Base-by-base conservation (phyloP, 92 coral and sea anemone species). In the Hydrozoanthus gracilis region DNA sequence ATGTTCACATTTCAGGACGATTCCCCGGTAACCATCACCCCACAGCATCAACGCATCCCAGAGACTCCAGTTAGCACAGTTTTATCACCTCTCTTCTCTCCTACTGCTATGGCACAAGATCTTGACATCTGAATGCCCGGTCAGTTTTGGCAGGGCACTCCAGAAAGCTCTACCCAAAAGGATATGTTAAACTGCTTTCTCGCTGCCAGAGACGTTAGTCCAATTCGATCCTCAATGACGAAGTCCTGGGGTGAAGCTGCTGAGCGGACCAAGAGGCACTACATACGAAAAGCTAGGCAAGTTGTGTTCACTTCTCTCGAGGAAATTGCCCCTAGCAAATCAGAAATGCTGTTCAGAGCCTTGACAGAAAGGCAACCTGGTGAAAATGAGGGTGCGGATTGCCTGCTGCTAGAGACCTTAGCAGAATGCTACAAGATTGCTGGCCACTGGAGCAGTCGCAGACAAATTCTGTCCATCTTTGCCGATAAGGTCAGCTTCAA, bases 191-290 rank as follows among this genome's bases (percentile, higher is more conserved):
- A 89, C 77, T 46, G 39, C 12, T 89, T 77, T 76, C 89, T 89
- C 45, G 92, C 82, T 6, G 17, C 92, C 20, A 77, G 92, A 76
- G 92, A 89, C 55, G 73, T 85, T 1, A 89, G 92, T 72, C 92
- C 92, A 15, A 84, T 89, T 39, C 62, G 89, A 60, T 67, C 71
- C 20, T 12, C 86, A 39, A 79, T 84, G 86, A 62, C 4, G 20
- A 84, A 64, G 45, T 65, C 88, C 44, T 89, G 92, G 89, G 49
- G 67, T 85, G 78, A 62, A 84, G 92, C 86, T 49, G 62, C 92
- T 65, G 86, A 45, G 4, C 90, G 90, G 18, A 87, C 90, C 48
- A 82, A 90, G 73, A 61, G 88, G 76, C 80, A 79, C 73, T 86
- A 90, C 66, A 10, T 70, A 44, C 15, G 90, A 27, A 90, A 90